A percentile compares a stretch with the other conserved stretches of the same genome.
phyloP scores from a whole-genome alignment of 2,113 vertebrate species.

The Lates calcarifer region DNA sequence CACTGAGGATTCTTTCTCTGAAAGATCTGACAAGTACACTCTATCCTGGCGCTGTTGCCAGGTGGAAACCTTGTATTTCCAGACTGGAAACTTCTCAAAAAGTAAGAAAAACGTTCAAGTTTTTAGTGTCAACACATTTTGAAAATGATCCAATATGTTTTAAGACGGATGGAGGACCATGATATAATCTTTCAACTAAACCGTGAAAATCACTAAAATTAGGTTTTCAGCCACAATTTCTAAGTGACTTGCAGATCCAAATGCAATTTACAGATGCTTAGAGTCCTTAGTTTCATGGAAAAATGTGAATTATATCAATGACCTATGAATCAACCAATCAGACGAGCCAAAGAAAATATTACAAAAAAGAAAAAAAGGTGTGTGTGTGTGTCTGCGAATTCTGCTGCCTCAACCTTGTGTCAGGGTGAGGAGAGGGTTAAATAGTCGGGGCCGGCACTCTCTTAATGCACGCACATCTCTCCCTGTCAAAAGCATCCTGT shows the following conservation, averaged over 20 bases:
- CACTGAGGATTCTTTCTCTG: conserved; percentile 29
- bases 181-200: conserved; percentile 36
- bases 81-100: neutral
- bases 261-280: conserved; percentile 12
- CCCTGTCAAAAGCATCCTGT: conserved; percentile 79
- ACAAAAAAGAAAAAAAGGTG: neutral
- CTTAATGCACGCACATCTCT: conserved; percentile 69
- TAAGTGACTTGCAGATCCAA: neutral
- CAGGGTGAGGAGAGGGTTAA: conserved; percentile 63
- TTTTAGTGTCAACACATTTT: neutral
- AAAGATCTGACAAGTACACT: conserved; percentile 26
- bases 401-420: conserved; percentile 11
- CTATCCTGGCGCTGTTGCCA: neutral
- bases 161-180: too few relatives aligned
- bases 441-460: conserved; percentile 52
- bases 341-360: neutral
- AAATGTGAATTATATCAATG: conserved; percentile 18
- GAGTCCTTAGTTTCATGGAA: conserved; percentile 18
- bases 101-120: neutral
- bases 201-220: conserved; percentile 30
- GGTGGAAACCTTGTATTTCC: conserved; percentile 9
- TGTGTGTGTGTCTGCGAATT: neutral
- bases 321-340: conserved; percentile 31
- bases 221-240: conserved; percentile 13
- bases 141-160: neutral